A percentile compares a stretch with the other conserved stretches of the same genome.
phyloP scores from a whole-genome alignment of 2,888 invertebrate species.

The Neelides folsomi region DNA sequence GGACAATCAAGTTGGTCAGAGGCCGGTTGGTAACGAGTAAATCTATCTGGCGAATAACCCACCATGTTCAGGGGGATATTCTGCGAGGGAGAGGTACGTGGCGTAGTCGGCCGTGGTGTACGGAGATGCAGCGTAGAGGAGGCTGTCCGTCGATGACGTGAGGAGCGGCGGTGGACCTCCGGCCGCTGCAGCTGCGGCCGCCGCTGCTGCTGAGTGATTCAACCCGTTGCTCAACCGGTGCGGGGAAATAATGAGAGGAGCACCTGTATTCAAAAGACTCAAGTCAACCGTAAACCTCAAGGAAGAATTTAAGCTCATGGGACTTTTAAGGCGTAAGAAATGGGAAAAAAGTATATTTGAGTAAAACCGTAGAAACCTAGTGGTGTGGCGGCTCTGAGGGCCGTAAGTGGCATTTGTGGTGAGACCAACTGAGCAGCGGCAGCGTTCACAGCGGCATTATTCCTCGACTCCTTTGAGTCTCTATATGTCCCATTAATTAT shows the following conservation, averaged over 20 bases:
- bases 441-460: constrained; percentile 22
- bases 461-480: constrained; percentile 52
- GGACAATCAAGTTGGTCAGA: no score
- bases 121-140: constrained; percentile 58
- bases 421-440: constrained; percentile 32
- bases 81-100: constrained; percentile 72
- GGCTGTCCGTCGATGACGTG: constrained; percentile 57
- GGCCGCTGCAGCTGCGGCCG: constrained; percentile 49
- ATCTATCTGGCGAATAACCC: constrained; percentile 33
- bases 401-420: constrained; percentile 33
- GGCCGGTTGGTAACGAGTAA: no score
- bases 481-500: constrained; percentile 99
- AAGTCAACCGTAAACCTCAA: neutral
- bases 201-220: constrained; percentile 48
- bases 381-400: constrained; percentile 33
- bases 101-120: constrained; percentile 61
- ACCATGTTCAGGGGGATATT: constrained; percentile 33
- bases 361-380: constrained; percentile 33
- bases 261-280: constrained; percentile 44
- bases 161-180: constrained; percentile 48
- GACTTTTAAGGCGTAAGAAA: no score
- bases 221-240: constrained; percentile 35
- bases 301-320: no score
- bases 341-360: no score
- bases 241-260: constrained; percentile 82